Percentiles rank a stretch among this genome's conserved stretches.
Conservation (phyloP, 2,113 vertebrate genomes). For the Strix uralensis region DNA sequence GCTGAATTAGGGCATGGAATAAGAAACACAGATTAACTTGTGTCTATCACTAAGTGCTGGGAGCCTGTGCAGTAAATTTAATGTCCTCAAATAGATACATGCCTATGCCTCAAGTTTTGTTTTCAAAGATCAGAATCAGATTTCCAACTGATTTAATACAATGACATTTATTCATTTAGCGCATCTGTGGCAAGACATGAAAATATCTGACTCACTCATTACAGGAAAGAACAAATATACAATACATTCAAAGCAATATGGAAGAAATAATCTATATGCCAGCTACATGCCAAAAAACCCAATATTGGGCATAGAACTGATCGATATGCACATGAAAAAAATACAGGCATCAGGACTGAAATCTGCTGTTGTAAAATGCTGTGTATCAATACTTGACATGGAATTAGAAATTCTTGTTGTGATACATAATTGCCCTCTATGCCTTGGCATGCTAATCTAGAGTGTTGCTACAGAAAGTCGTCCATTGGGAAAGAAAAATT, state of each 20-base stretch:
- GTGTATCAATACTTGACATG: slow-evolving; percentile 27
- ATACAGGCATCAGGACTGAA: slow-evolving; percentile 5
- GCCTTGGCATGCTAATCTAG: neutral
- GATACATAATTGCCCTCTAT: slow-evolving; percentile 25
- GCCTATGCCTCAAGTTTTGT: slow-evolving; percentile 42
- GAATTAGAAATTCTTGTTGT: slow-evolving; percentile 57
- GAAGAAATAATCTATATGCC: neutral
- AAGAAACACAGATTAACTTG: neutral
- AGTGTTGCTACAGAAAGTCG: slow-evolving; percentile 21
- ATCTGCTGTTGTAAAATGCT: neutral
- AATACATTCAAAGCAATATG: neutral
- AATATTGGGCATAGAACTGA: neutral
- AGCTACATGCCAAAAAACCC: neutral
- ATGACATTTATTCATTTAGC: slow-evolving; percentile 47
- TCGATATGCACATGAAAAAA: slow-evolving; percentile 22
- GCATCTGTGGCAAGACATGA: neutral
- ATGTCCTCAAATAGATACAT: slow-evolving; percentile 47
- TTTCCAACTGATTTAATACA: slow-evolving; percentile 66
- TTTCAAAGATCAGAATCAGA: slow-evolving; percentile 63
- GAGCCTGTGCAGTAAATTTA: slow-evolving; percentile 19
- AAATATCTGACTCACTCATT: slow-evolving; percentile 15
- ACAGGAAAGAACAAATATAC: neutral
- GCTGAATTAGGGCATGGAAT: neutral
- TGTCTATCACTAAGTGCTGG: neutral
- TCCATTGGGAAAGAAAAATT: slow-evolving; percentile 38